Percentiles rank a stretch among this genome's conserved stretches.
phyloP scores from a whole-genome alignment of 2,888 invertebrate species.

The Pardosa pseudoannulata region DNA sequence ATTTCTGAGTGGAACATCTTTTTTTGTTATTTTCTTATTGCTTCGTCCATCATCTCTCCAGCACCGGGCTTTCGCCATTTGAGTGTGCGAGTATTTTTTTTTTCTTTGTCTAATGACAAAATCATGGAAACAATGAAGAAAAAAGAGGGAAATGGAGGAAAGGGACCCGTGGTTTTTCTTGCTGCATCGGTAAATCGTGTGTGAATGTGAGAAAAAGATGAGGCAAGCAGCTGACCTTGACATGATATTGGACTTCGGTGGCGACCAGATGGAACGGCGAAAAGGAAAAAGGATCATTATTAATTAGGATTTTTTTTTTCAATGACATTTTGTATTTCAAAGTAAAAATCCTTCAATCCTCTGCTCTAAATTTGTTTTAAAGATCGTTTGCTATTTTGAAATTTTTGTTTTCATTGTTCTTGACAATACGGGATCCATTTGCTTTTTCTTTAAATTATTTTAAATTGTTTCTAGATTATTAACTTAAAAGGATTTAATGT shows the following conservation, averaged over 20 bases:
- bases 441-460: too few relatives aligned
- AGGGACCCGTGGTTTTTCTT: conserved; percentile 32
- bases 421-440: too few relatives aligned
- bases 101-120: conserved; percentile 43
- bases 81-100: conserved; percentile 11
- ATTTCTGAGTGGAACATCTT: conserved; percentile 35
- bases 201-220: conserved; percentile 13
- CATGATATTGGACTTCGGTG: background rate
- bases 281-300: too few relatives aligned
- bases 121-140: conserved; percentile 23
- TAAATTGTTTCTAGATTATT: too few relatives aligned
- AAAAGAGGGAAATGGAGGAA: conserved; percentile 16
- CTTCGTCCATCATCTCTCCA: conserved; percentile 43
- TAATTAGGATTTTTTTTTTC: too few relatives aligned
- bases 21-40: conserved; percentile 26
- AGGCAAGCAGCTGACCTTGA: conserved; percentile 20
- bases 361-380: too few relatives aligned
- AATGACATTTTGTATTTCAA: too few relatives aligned
- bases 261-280: background rate
- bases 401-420: too few relatives aligned
- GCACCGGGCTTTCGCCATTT: background rate
- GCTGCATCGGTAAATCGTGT: conserved; percentile 52
- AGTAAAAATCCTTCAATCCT: too few relatives aligned
- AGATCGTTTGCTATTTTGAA: too few relatives aligned
- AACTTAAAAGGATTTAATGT: too few relatives aligned